These are phyloP conservation scores for Trochalopteron elliotii DNA, from an alignment of 2,113 vertebrate species.

Conservation along the genomic window DNA sequence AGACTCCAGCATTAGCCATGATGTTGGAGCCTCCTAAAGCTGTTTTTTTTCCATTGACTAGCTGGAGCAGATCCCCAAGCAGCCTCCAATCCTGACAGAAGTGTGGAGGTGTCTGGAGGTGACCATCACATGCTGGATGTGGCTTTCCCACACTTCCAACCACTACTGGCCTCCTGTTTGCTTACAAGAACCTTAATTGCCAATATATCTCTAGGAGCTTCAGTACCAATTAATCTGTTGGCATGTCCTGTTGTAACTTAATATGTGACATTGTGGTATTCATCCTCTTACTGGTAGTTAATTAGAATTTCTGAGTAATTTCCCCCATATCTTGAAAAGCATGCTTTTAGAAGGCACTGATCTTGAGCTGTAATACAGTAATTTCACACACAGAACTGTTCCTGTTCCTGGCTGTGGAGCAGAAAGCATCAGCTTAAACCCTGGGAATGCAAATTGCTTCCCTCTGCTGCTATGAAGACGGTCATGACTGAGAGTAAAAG, in stretches of 20 bases:
- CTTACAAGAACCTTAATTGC: not conserved
- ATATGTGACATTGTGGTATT: not conserved
- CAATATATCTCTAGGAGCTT: not conserved
- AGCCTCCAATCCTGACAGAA: not conserved
- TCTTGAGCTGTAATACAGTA: not conserved
- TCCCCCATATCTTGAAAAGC: not conserved
- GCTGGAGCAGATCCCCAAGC: not conserved
- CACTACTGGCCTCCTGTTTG: not conserved
- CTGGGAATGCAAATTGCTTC: not conserved
- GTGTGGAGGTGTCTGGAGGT: not conserved
- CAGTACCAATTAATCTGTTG: not conserved
- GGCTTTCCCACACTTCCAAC: not conserved
- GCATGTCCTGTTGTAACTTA: not conserved
- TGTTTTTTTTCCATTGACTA: not conserved
- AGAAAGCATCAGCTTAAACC: not conserved
- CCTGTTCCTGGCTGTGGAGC: not conserved
- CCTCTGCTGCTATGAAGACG: not conserved
- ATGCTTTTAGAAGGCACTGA: not conserved
- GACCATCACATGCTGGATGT: rapidly evolving
- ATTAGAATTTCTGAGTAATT: not conserved
- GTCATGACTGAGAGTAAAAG: not conserved
- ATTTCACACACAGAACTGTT: not conserved
- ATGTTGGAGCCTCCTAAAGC: not conserved
- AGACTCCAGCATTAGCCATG: not conserved
- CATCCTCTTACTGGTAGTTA: not conserved